phyloP scores from a whole-genome alignment of 2,797 vertebrate genomes.

The Cercopithecus hamlyni region DNA sequence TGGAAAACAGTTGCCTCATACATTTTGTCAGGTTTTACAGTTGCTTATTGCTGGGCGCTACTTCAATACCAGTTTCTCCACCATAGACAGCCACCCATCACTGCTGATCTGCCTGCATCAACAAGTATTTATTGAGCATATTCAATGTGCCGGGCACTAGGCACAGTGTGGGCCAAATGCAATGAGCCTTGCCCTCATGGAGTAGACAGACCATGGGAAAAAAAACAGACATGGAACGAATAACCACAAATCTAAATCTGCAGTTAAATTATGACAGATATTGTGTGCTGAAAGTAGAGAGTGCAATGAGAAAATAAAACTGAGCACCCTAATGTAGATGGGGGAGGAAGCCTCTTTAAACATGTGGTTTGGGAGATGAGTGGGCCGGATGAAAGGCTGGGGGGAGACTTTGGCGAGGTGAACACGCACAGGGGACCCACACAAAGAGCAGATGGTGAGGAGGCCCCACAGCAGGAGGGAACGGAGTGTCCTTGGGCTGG shows the following conservation, averaged over 20 bases:
- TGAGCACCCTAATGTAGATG: not conserved
- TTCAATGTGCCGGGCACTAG: too few relatives aligned
- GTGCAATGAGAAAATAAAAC: not conserved
- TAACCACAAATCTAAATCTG: not conserved
- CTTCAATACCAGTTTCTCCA: not conserved
- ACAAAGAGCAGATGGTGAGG: not conserved
- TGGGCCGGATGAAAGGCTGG: not conserved
- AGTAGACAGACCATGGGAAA: not conserved
- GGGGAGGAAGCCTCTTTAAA: not conserved
- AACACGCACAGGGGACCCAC: not conserved
- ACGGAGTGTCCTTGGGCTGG: too few relatives aligned
- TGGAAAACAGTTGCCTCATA: not conserved
- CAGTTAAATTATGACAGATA: not conserved
- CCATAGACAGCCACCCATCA: not conserved
- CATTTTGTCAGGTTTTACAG: not conserved
- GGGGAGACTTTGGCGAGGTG: fast-evolving
- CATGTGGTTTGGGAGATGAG: not conserved
- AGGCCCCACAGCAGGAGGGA: not conserved
- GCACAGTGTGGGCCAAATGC: not conserved
- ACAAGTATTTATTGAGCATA: not conserved
- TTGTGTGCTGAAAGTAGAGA: not conserved
- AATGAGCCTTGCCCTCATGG: not conserved
- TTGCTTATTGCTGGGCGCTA: not conserved
- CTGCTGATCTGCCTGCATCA: not conserved
- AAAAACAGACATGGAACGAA: not conserved